Evolutionary conservation across 2,113 vertebrate genomes (phyloP).

Genomic region (Raja brachyura): DNA sequence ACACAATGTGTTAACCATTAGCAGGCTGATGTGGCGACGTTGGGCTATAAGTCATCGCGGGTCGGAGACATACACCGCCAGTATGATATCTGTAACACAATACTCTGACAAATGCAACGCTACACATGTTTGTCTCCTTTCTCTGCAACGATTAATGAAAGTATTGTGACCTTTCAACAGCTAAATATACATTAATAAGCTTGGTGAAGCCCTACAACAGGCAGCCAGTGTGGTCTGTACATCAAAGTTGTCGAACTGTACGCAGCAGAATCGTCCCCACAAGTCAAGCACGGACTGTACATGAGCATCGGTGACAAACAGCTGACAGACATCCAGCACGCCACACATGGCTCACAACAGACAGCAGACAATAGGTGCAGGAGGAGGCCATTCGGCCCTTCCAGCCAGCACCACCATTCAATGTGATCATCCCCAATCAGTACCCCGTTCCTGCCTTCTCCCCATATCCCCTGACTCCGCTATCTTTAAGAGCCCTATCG

Average conservation of each 20-base stretch:
- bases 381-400: too few relatives aligned
- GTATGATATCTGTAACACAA: neutral
- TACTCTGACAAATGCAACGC: slow-evolving; percentile 32
- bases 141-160: slow-evolving; percentile 28
- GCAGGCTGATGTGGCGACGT: neutral
- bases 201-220: neutral
- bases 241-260: slow-evolving; percentile 17
- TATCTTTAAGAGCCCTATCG: too few relatives aligned
- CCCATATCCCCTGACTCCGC: too few relatives aligned
- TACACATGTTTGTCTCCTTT: slow-evolving; percentile 18
- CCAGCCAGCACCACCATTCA: too few relatives aligned
- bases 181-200: slow-evolving; percentile 29
- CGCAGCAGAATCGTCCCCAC: slow-evolving; percentile 4
- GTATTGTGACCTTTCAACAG: slow-evolving; percentile 30
- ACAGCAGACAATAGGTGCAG: too few relatives aligned
- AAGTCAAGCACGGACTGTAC: neutral
- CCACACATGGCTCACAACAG: neutral
- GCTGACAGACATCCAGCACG: neutral
- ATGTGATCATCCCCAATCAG: too few relatives aligned
- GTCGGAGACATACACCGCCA: neutral
- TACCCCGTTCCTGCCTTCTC: too few relatives aligned
- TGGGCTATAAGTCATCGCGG: neutral
- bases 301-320: neutral
- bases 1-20: neutral
- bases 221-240: slow-evolving; percentile 25